phyloP scores from a whole-genome alignment of 2,797 vertebrate genomes.

The Ispidina lecontei region DNA sequence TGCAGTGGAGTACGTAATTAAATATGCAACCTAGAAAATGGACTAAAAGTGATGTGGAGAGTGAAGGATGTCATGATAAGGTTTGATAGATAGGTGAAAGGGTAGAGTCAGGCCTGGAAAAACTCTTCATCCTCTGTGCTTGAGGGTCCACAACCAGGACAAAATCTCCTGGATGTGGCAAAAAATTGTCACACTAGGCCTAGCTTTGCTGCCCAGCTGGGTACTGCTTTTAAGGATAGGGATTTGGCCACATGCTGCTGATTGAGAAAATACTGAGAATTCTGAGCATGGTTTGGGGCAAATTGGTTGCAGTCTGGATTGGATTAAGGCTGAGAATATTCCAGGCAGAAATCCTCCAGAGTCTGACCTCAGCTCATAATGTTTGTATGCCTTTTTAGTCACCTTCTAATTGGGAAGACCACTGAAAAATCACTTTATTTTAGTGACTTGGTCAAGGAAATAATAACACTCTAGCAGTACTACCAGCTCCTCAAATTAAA shows the following conservation, averaged over 20 bases:
- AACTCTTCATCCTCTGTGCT: not conserved
- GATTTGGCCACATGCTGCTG: not conserved
- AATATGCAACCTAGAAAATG: not conserved
- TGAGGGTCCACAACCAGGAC: not conserved
- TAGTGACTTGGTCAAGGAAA: not conserved
- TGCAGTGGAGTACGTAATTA: not conserved
- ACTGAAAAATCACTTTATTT: not conserved
- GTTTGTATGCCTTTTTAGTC: not conserved
- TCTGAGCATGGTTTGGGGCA: not conserved
- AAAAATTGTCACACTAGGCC: not conserved
- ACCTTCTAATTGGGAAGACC: not conserved
- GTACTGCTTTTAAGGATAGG: not conserved
- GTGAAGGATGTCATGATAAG: not conserved
- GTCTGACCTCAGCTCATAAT: not conserved
- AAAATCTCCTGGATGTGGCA: not conserved
- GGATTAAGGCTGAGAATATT: not conserved
- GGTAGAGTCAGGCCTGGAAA: not conserved
- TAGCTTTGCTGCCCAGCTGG: not conserved
- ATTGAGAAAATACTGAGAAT: not conserved
- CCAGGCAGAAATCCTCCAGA: not conserved
- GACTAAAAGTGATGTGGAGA: not conserved
- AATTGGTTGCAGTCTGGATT: not conserved
- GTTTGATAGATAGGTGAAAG: not conserved
- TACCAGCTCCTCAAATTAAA: not conserved
- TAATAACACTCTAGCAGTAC: not conserved